Evolutionary conservation across 2,888 invertebrate genomes (phyloP), one percentile per base, ranked within the genome.

Genomic region (Oligia strigilis): DNA sequence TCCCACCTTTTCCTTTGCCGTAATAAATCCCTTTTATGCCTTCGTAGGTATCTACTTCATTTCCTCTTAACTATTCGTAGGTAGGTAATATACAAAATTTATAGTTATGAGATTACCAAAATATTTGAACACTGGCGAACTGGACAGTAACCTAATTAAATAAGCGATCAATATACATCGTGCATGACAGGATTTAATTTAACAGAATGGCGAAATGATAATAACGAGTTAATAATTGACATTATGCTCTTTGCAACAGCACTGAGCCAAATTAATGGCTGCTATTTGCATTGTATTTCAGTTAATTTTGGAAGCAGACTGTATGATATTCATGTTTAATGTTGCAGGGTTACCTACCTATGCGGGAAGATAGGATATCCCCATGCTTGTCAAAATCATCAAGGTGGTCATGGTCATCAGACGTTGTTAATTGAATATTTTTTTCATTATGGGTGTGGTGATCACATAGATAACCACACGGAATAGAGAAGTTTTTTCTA

Each of bases 171-270:
- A 52, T 72, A 66, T 49, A 19, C 23, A 72, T n/a, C 29, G 66
- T 71, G 65, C 52, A 73, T 66, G 65, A 43, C 72, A 43, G 46
- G 4, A 77, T 78, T 81, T 69, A 60, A 77, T 72, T 69, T 23
- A 65, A 58, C 69, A 29, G 58, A 72, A 65, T 58, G 40, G 74
- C 52, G 23, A 69, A 81, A 74, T 77, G 62, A 77, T 74, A 75
- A 77, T 80, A 75, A 62, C 19, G 46, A 71, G 62, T 74, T 43
- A 64, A 64, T 84, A 82, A 78, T 85, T 71, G 55, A 58, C 64
- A 62, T 52, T n/a, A 83, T 67, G 70, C 75, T 77, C 77, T 62
- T 74, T 72, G 69, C 36, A 78, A 67, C 65, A 52, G 66, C 55
- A 71, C 62, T 71, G 77, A 79, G 49, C 58, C 70, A 46, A 75